Percentiles rank a stretch among this genome's conserved stretches.
phyloP scores from a whole-genome alignment of 2,113 vertebrate genomes.

The Apteryx owenii region DNA sequence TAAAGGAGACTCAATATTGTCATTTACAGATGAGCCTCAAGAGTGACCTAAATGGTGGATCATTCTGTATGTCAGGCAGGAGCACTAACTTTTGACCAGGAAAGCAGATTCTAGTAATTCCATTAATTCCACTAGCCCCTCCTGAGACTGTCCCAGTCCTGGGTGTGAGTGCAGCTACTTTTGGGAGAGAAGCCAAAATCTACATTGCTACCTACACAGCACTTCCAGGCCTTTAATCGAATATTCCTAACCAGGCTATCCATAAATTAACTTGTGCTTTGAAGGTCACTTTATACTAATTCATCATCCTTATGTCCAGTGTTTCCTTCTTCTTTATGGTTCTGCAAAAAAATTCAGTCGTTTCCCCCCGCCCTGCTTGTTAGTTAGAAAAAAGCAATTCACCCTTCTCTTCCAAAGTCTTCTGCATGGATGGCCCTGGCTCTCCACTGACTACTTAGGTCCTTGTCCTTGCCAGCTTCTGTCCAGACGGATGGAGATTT shows the following conservation, averaged over 20 bases:
- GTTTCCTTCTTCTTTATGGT: not conserved
- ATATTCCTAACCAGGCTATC: slow-evolving; percentile 13
- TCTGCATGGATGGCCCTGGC: not conserved
- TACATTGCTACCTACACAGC: slow-evolving; percentile 26
- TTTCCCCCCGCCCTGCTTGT: not conserved
- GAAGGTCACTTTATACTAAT: not conserved
- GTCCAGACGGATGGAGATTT: not conserved
- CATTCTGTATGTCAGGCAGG: slow-evolving; percentile 31
- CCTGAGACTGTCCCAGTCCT: not conserved
- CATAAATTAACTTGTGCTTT: slow-evolving; percentile 37
- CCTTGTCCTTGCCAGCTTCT: not conserved
- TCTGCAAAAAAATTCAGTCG: not conserved
- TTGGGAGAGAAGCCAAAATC: slow-evolving; percentile 41
- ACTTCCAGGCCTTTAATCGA: slow-evolving; percentile 49
- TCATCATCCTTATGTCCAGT: not conserved
- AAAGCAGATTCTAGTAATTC: slow-evolving; percentile 45
- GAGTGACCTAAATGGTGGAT: slow-evolving; percentile 44
- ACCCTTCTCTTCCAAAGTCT: not conserved
- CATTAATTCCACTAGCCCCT: slow-evolving; percentile 33
- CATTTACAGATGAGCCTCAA: slow-evolving; percentile 45
- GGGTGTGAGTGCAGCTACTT: not conserved
- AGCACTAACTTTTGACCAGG: slow-evolving; percentile 55
- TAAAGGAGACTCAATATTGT: slow-evolving; percentile 49
- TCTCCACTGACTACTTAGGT: not conserved
- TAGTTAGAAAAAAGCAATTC: not conserved